Conservation (phyloP, 2,797 vertebrate genomes). For the Perodicticus potto region DNA sequence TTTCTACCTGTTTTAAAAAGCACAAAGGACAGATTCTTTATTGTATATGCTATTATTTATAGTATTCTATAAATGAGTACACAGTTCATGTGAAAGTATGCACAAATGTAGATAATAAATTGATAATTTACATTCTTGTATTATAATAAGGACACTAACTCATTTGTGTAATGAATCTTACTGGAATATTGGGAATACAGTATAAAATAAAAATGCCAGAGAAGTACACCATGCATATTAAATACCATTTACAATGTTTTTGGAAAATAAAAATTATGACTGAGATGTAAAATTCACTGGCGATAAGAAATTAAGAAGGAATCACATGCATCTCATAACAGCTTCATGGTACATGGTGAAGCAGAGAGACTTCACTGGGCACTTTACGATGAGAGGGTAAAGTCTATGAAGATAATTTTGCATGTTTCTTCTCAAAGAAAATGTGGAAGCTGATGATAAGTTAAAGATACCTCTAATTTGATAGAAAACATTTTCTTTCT, state of each 20-base stretch:
- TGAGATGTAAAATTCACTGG: not conserved
- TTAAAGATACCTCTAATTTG: not conserved
- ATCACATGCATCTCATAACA: not conserved
- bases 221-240: not conserved
- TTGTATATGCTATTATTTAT: slow-evolving; percentile 12
- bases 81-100: not conserved
- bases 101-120: slow-evolving; percentile 27
- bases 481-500: slow-evolving; percentile 30
- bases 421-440: slow-evolving; percentile 16
- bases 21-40: not conserved
- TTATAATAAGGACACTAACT: slow-evolving; percentile 11
- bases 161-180: not conserved
- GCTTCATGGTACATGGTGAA: slow-evolving; percentile 7
- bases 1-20: slow-evolving; percentile 14
- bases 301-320: slow-evolving; percentile 19
- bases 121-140: not conserved
- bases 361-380: slow-evolving; percentile 1
- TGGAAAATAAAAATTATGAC: slow-evolving; percentile 20
- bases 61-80: slow-evolving; percentile 48
- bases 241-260: slow-evolving; percentile 18
- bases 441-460: not conserved
- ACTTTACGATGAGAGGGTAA: slow-evolving; percentile 19
- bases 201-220: not conserved
- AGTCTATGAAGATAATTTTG: not conserved
- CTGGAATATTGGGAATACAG: not conserved